A percentile compares a stretch with the other conserved stretches of the same genome.
These are phyloP conservation scores for Lepidurus couesii DNA, from an alignment of 1,140 invertebrate genomes.

Conservation along the genomic window DNA sequence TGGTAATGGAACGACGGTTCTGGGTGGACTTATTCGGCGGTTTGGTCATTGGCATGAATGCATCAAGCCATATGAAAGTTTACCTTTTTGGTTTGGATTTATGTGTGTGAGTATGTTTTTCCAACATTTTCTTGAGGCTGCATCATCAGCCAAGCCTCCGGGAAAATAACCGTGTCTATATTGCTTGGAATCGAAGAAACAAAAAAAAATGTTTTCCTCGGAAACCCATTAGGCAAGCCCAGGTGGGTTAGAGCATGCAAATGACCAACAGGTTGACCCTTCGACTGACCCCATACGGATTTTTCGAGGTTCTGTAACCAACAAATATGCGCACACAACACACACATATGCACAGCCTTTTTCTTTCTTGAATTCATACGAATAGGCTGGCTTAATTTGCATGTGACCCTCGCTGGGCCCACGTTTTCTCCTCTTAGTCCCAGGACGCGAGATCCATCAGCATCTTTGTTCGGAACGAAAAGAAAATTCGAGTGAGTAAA, in stretches of 20 bases:
- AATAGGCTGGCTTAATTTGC: background rate
- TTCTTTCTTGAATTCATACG: constrained; percentile 5
- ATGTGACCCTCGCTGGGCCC: background rate
- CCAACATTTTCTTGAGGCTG: background rate
- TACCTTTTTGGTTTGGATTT: background rate
- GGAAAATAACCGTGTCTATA: background rate
- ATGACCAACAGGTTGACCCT: background rate
- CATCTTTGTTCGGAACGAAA: background rate
- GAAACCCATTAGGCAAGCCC: background rate
- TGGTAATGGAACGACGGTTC: background rate
- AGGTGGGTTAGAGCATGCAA: background rate
- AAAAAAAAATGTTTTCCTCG: background rate
- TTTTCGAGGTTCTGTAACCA: background rate
- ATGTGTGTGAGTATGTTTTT: background rate
- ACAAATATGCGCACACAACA: background rate
- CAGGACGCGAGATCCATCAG: background rate
- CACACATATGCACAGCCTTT: background rate
- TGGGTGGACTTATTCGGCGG: background rate
- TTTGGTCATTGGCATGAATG: constrained; percentile 19
- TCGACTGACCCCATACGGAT: constrained; percentile 8
- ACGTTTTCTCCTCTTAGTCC: background rate
- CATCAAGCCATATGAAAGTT: background rate
- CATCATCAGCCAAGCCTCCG: background rate
- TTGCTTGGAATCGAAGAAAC: background rate
- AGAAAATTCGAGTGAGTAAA: too few relatives aligned